Conservation (phyloP, 2,797 vertebrate species). For the Toxotes lorentzi region DNA sequence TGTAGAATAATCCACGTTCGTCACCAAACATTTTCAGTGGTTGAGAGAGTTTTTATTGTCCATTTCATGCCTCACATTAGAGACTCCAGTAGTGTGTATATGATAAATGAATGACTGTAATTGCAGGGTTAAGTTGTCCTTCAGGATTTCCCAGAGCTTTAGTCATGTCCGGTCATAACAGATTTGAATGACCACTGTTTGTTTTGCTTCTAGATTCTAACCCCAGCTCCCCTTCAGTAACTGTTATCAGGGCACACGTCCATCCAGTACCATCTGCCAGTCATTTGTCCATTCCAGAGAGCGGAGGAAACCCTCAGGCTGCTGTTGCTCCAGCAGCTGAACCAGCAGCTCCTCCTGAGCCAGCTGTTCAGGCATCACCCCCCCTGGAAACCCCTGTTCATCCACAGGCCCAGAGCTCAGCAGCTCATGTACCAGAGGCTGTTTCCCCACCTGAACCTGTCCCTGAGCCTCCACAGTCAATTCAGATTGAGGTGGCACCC, state of each 20-base stretch:
- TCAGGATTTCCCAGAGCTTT: slow-evolving; percentile 2
- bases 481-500: slow-evolving; percentile 22
- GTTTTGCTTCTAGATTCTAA: slow-evolving; percentile 59
- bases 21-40: no score
- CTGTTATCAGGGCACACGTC: slow-evolving; percentile 61
- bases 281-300: slow-evolving; percentile 45
- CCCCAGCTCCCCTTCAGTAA: slow-evolving; percentile 41
- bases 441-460: slow-evolving; percentile 36
- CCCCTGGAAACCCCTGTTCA: slow-evolving; percentile 19
- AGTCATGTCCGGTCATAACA: not conserved
- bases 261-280: slow-evolving; percentile 61
- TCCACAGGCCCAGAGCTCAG: slow-evolving; percentile 26
- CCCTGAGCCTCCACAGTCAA: slow-evolving; percentile 21
- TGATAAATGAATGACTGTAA: not conserved
- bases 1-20: no score
- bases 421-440: not conserved
- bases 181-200: slow-evolving; percentile 43
- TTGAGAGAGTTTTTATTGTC: not conserved
- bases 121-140: not conserved
- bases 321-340: slow-evolving; percentile 28
- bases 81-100: not conserved
- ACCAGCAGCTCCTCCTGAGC: slow-evolving; percentile 32
- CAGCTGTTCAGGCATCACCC: slow-evolving; percentile 19
- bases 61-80: not conserved
- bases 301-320: slow-evolving; percentile 11